phyloP scores from a whole-genome alignment of 2,888 invertebrate genomes.

The Magallana nippona region DNA sequence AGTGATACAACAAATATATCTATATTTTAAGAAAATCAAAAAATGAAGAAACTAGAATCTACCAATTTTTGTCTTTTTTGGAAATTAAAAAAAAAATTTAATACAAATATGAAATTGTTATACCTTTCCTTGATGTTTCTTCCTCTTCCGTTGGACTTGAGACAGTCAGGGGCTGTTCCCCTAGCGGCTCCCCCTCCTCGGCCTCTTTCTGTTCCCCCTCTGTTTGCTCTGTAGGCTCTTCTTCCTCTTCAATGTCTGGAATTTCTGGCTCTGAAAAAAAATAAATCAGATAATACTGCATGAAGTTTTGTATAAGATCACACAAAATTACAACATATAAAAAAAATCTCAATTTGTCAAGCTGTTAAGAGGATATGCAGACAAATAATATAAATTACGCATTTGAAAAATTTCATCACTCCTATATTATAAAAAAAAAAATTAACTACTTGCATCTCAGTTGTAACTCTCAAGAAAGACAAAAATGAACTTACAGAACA shows the following conservation, averaged over 20 bases:
- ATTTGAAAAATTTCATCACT: no score
- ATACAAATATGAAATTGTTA: not conserved
- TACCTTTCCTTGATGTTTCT: constrained; percentile 63
- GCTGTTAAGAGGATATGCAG: no score
- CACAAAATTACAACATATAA: not conserved
- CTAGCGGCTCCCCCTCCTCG: constrained; percentile 56
- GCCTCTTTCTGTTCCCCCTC: constrained; percentile 62
- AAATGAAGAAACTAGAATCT: not conserved
- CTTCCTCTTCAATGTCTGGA: constrained; percentile 75
- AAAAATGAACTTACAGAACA: no score
- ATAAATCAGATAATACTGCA: no score
- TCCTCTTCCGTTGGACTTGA: constrained; percentile 62
- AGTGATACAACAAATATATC: not conserved
- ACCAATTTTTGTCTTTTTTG: no score
- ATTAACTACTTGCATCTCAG: no score
- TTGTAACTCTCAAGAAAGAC: no score
- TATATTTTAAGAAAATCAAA: not conserved
- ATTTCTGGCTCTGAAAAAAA: constrained; percentile 75
- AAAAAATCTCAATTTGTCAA: no score
- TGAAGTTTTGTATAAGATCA: no score
- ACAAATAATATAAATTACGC: no score
- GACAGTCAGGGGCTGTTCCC: constrained; percentile 63
- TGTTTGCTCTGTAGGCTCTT: constrained; percentile 66
- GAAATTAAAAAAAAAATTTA: not conserved
- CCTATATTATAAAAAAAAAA: no score